Base-by-base conservation (phyloP, 1,140 invertebrate genomes). In the Dendrolimus kikuchii region DNA sequence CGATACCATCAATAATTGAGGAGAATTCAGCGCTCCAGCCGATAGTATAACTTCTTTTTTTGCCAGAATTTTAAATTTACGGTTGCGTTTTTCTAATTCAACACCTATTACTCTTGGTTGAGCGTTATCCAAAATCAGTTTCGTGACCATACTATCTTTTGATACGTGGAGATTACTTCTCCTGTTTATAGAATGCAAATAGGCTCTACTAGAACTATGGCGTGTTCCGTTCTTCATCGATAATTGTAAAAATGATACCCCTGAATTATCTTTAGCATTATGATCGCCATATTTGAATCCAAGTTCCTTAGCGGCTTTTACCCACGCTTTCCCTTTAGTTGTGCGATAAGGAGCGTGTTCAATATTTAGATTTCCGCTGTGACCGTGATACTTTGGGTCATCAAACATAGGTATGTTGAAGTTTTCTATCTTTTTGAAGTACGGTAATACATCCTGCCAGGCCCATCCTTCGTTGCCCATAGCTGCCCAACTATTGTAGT, bases 391-490 rank as follows among this genome's bases (percentile, higher is more conserved):
- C 23, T 86, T 76, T 6, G 75, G 73, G 53, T 91, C 82, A 46
- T 89, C 81, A 7, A 88, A 79, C 46, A 88, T 76, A 0, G 89
- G 88, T 6, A 93, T 91, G 39, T 82, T 89, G 60, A 90, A 91
- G 50, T 91, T 90, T 84, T 95, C 94, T 4, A 93, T 83, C 76
- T 95, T 96, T 63, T 92, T 92, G 71, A 95, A 96, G 69, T 96
- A 96, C 0, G 93, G 93, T 5, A 95, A 66, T 0, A 96, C 91
- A n/a, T 95, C 91, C 8, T 93, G 87, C 86, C 92, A 98, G 7
- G 92, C 91, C 96, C 96, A 98, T 0, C 92, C 93, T 1, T 81
- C 64, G 56, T 96, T 96, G 0, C 96, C 96, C 70, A 94, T 77
- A 2, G 69, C 66, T 23, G 90, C 90, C 95, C 96, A 97, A 9